Evolutionary conservation across 92 coral and sea anemone species (phyloP).

Genomic region (Palythoa caribaeorum): DNA sequence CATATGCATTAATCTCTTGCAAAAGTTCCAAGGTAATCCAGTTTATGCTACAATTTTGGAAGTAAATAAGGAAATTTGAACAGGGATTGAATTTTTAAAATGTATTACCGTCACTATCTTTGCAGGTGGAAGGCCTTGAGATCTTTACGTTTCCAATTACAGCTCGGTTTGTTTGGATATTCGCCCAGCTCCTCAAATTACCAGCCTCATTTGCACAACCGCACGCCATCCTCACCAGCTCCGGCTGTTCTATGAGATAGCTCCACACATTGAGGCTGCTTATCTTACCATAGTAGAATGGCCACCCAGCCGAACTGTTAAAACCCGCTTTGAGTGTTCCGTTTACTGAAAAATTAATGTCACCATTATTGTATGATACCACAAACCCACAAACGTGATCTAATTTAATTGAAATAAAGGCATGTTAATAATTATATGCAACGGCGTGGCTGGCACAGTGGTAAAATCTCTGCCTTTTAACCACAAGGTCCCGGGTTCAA

Average conservation of each 20-base stretch:
- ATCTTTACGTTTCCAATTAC: slow-evolving; percentile 6
- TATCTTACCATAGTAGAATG: slow-evolving; percentile 30
- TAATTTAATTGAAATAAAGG: no score
- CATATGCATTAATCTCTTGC: no score
- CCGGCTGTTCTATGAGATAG: slow-evolving; percentile 21
- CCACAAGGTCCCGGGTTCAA: no score
- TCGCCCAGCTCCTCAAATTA: slow-evolving; percentile 55
- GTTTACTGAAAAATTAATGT: neutral
- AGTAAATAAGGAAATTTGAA: no score
- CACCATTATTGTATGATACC: neutral
- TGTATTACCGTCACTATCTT: neutral
- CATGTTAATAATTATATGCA: no score
- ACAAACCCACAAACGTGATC: no score
- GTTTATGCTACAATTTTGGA: no score
- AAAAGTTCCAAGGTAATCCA: no score
- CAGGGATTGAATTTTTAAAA: neutral
- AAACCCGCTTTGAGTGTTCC: slow-evolving; percentile 8
- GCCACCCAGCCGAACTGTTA: neutral
- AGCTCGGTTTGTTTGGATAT: slow-evolving; percentile 1
- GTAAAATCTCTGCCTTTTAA: no score
- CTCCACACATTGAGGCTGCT: slow-evolving; percentile 54
- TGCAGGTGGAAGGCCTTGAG: slow-evolving; percentile 55
- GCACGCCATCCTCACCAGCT: slow-evolving; percentile 68
- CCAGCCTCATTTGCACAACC: slow-evolving; percentile 67
- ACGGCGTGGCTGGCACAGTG: no score